Conservation (phyloP, 2,888 invertebrate genomes). For the Drosophila infuscata region DNA sequence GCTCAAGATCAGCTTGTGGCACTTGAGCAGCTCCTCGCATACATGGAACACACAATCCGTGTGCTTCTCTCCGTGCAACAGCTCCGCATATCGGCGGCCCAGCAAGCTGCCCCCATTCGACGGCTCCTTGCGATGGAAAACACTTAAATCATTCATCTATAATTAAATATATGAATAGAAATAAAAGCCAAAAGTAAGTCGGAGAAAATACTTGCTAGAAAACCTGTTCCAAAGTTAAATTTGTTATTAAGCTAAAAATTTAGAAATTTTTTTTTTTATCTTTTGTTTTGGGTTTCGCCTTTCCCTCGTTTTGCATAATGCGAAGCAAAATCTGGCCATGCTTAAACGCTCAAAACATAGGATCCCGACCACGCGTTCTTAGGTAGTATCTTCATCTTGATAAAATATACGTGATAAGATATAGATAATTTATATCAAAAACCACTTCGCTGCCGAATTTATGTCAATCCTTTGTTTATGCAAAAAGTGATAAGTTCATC, state of each 20-base stretch:
- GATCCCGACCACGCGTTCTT: neutral
- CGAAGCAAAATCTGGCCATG: slow-evolving; percentile 10
- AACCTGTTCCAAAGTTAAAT: slow-evolving; percentile 42
- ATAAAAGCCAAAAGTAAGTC: slow-evolving; percentile 22
- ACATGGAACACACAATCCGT: slow-evolving; percentile 84
- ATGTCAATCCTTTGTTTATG: neutral
- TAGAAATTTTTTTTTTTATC: slow-evolving; percentile 25
- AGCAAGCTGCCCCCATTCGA: slow-evolving; percentile 54
- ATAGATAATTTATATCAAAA: neutral
- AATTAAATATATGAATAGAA: neutral
- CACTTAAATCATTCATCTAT: slow-evolving; percentile 63
- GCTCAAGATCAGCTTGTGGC: slow-evolving; percentile 92
- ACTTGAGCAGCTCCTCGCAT: slow-evolving; percentile 86
- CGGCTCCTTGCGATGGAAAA: slow-evolving; percentile 61
- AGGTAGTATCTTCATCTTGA: neutral
- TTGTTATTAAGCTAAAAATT: slow-evolving; percentile 43
- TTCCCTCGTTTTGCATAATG: slow-evolving; percentile 52
- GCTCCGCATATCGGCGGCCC: slow-evolving; percentile 80
- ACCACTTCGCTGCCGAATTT: neutral
- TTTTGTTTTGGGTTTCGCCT: slow-evolving; percentile 30
- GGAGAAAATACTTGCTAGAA: slow-evolving; percentile 25
- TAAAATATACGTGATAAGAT: neutral
- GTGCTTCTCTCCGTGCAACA: slow-evolving; percentile 81
- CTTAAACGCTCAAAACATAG: slow-evolving; percentile 7
- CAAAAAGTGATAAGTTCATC: neutral